Evolutionary conservation across 2,113 vertebrate species (phyloP).

Genomic region (Phalacrocorax brasilianus): DNA sequence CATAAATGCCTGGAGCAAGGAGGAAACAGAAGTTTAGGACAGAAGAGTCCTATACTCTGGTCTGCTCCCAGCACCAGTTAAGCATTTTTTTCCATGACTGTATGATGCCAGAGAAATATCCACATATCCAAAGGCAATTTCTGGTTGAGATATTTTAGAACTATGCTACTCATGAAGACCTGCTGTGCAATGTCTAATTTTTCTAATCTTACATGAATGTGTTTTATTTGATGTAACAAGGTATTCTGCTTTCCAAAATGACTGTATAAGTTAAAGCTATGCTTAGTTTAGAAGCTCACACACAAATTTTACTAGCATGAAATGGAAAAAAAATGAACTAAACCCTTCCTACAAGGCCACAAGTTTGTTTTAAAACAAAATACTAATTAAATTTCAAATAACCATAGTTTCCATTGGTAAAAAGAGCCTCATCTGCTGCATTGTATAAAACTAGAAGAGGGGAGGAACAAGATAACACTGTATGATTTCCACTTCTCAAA

Average conservation of each 20-base stretch:
- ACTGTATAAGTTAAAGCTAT: neutral
- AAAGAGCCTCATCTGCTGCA: neutral
- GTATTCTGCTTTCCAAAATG: neutral
- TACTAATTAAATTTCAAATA: neutral
- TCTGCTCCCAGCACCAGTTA: neutral
- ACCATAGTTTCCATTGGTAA: neutral
- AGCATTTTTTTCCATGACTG: neutral
- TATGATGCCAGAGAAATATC: neutral
- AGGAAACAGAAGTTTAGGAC: neutral
- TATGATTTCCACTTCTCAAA: neutral
- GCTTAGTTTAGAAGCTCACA: neutral
- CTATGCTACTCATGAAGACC: neutral
- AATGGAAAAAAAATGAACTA: neutral
- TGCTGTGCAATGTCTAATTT: neutral
- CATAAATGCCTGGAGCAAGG: neutral
- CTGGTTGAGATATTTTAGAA: neutral
- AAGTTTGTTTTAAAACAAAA: neutral
- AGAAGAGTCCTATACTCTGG: neutral
- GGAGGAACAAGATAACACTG: neutral
- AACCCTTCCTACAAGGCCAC: neutral
- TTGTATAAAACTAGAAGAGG: neutral
- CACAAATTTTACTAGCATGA: neutral
- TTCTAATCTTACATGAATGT: neutral
- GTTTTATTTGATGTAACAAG: neutral
- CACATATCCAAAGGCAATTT: neutral